Base-by-base conservation (phyloP, 1,140 invertebrate genomes). In the Spodoptera litura region DNA sequence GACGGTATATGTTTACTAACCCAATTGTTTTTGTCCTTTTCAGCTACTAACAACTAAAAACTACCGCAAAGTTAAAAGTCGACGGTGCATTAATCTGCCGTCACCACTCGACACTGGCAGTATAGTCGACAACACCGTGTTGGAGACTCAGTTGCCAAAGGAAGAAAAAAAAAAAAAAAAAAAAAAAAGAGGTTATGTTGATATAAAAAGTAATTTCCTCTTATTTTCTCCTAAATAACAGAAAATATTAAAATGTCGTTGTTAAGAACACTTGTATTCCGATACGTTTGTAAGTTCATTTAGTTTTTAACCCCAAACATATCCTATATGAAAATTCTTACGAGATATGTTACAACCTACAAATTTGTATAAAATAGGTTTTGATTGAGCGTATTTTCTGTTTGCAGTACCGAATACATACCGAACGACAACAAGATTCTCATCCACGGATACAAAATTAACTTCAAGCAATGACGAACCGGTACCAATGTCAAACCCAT, bases 401-500 rank as follows among this genome's bases (percentile, higher is more conserved):
- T 58, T 72, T 77, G 49, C 53, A 77, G 74, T 77, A 35, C 74
- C 74, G 44, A 66, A 35, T 31, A 27, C 62, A 12, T 68, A 55
- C 38, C 66, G 79, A 25, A 25, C 89, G 38, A 49, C 81, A 56
- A 80, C 84, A 38, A 83, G 89, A 61, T 78, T 79, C 11, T 75
- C 81, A 58, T 86, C 88, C 13, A 85, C 83, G 1, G 81, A 85
- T 25, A 35, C 73, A 20, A 83, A 79, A 66, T 13, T 55, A 10
- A 68, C 79, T 27, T 80, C 84, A 27, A 78, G 86, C 6, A 95
- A 96, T 89, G 95, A 96, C 89, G 89, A 87, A 78, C 96, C 97
- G 0, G 93, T 96, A 55, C 95, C 96, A 68, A 96, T 98, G 87
- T 91, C 96, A 78, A 99, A 99, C 95, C 99, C 99, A 0, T 99